Base-by-base conservation (phyloP, 2,888 invertebrate genomes). In the Branchellion lobata region DNA sequence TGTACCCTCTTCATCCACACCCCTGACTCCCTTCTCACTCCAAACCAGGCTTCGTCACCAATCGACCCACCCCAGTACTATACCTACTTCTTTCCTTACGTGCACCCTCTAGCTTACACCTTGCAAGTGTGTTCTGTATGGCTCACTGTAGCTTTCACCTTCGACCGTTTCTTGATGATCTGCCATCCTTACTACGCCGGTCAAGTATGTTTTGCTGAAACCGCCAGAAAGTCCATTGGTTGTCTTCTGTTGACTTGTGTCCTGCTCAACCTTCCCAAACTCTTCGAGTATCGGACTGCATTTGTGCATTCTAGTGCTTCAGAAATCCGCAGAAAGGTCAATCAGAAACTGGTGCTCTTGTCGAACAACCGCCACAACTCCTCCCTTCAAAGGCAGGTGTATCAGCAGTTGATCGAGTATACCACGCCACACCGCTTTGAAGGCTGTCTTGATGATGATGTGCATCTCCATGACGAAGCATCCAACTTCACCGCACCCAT, bases 101-200 rank as follows among this genome's bases (percentile, higher is more conserved):
- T 87, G 24, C 87, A 87, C 82, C 85, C 87, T 3, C 81, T 84
- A 0, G 86, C 86, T n/a, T 83, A 87, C 51, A 85, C 86, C 27
- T 86, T 86, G 81, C 87, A 87, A 79, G 86, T 87, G 78, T 86
- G 85, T 0, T 86, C 86, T 33, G 84, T 87, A 40, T 87, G 87
- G 87, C 83, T 87, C 79, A 86, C 87, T 0, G 81, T 87, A 24
- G 86, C 86, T 3, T 87, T 87, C 82, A 87, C 87, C 0, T 85
- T 86, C n/a, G 87, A 87, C 80, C 83, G 87, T 24, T 87, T 87
- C 82, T 86, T 87, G 72, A 87, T 87, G 87, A 87, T 87, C 40
- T 87, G 87, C 79, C 87, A 87, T 78, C 87, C 87, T 3, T 87
- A 87, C 81, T 82, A 84, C 36, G 86, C 87, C 0, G 86, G 86